Evolutionary conservation across 2,888 invertebrate species (phyloP).

Genomic region (Sisyra terminalis): DNA sequence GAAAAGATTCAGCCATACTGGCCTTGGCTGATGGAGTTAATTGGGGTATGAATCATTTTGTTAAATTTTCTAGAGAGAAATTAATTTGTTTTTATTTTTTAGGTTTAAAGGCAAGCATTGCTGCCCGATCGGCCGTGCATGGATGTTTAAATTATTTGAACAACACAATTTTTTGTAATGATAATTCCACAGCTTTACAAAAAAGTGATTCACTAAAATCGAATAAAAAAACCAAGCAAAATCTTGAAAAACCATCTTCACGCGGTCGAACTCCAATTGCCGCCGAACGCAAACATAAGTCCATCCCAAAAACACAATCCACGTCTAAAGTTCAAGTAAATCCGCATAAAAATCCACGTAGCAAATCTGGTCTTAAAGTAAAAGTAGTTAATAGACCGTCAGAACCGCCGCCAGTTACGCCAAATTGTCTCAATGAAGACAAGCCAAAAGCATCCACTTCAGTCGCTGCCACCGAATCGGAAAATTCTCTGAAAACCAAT

Average conservation of each 20-base stretch:
- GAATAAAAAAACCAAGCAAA: neutral
- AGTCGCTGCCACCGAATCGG: neutral
- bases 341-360: constrained; percentile 5
- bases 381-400: neutral
- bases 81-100: no score
- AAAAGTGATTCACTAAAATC: constrained; percentile 2
- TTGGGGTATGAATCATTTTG: constrained; percentile 73
- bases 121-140: constrained; percentile 73
- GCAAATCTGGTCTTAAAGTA: constrained; percentile 5
- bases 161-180: constrained; percentile 39
- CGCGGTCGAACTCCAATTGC: neutral
- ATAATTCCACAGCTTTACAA: neutral
- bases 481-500: constrained; percentile 13
- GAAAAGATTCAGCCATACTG: constrained; percentile 58
- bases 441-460: constrained; percentile 15
- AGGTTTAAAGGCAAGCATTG: constrained; percentile 64
- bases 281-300: neutral
- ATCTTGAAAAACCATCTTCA: neutral
- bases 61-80: no score
- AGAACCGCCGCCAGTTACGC: no score
- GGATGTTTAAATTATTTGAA: constrained; percentile 72
- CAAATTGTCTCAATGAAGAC: constrained; percentile 22
- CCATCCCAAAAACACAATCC: neutral
- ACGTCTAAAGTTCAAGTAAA: neutral
- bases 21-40: constrained; percentile 82